Percentiles rank a stretch among this genome's conserved stretches.
Evolutionary conservation across 2,113 vertebrate genomes (phyloP).

Genomic region (Scalopus aquaticus): DNA sequence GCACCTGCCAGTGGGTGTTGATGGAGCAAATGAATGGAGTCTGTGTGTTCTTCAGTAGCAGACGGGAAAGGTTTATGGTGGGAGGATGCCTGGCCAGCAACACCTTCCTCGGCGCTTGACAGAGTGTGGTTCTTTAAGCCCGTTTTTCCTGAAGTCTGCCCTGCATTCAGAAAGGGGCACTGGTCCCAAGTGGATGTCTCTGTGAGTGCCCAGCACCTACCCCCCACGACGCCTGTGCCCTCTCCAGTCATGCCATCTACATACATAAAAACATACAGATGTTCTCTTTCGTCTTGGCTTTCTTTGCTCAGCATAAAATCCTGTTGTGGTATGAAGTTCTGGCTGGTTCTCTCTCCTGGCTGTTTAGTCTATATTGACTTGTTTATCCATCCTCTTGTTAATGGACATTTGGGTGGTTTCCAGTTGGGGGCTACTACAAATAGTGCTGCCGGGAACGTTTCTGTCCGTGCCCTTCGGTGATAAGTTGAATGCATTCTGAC

Average conservation of each 20-base stretch:
- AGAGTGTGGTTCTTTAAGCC: not conserved
- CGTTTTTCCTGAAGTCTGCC: not conserved
- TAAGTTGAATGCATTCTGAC: not conserved
- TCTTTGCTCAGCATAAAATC: not conserved
- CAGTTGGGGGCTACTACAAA: too few relatives aligned
- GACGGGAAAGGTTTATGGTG: not conserved
- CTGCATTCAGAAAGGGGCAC: fast-evolving
- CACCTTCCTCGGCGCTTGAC: not conserved
- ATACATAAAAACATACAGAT: fast-evolving
- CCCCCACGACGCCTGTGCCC: not conserved
- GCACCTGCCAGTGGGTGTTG: fast-evolving
- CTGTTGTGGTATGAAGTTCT: not conserved
- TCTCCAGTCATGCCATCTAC: not conserved
- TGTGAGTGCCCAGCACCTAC: not conserved
- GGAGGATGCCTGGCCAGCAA: not conserved
- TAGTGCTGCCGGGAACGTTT: not conserved
- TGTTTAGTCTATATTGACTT: not conserved
- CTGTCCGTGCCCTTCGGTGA: fast-evolving
- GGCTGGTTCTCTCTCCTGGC: not conserved
- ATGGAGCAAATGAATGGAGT: not conserved
- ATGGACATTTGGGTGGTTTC: not conserved
- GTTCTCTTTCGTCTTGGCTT: not conserved
- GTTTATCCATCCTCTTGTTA: not conserved
- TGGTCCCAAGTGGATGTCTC: fast-evolving
- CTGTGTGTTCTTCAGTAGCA: not conserved